These are phyloP conservation scores for Rhyacophila brunnea DNA, from an alignment of 1,140 invertebrate species.

Conservation along the genomic window DNA sequence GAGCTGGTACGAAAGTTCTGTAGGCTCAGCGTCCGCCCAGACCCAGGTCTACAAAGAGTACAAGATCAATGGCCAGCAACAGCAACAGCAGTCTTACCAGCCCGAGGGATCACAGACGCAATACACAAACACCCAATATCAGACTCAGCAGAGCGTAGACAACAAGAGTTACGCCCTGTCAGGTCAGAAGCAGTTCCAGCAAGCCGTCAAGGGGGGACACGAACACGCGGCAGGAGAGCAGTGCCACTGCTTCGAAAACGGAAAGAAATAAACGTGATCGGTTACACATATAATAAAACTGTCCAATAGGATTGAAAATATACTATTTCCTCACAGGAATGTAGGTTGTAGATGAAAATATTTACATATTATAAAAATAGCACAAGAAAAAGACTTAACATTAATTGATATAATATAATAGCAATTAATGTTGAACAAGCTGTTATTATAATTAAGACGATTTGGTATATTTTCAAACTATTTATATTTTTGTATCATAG, in stretches of 20 bases:
- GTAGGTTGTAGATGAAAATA: neutral
- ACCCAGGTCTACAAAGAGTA: constrained; percentile 5
- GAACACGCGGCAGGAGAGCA: constrained; percentile 22
- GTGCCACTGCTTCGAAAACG: constrained; percentile 29
- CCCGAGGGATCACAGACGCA: constrained; percentile 8
- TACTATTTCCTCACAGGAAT: neutral
- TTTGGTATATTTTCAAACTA: no score
- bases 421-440: no score
- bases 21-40: constrained; percentile 35
- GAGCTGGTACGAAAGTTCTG: constrained; percentile 52
- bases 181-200: constrained; percentile 25
- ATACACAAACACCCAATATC: neutral
- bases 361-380: neutral
- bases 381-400: neutral
- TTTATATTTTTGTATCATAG: no score
- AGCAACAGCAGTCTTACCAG: neutral
- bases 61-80: constrained; percentile 1
- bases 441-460: no score
- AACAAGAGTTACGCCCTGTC: constrained; percentile 18
- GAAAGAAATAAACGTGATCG: constrained; percentile 18
- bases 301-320: neutral
- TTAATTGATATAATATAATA: no score
- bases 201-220: constrained; percentile 21
- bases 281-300: neutral
- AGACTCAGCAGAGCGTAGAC: constrained; percentile 13